A percentile compares a stretch with the other conserved stretches of the same genome.
phyloP scores from a whole-genome alignment of 2,113 vertebrate species.

The Otis tarda region DNA sequence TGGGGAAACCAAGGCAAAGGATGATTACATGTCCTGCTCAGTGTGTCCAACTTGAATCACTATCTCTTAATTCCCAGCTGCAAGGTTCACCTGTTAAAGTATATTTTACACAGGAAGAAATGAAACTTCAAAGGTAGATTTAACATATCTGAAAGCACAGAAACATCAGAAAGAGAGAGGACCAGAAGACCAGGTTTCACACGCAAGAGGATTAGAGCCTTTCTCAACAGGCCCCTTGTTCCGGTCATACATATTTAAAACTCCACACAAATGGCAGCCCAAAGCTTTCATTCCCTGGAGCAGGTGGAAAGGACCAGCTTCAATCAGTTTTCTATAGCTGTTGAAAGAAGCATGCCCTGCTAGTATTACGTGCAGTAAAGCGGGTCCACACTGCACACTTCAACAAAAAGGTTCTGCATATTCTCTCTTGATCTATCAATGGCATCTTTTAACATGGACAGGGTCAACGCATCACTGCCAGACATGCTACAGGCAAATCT shows the following conservation, averaged over 20 bases:
- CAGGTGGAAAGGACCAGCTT: neutral
- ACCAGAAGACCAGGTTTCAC: neutral
- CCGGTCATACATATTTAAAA: conserved; percentile 33
- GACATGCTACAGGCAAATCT: neutral
- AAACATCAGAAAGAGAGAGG: neutral
- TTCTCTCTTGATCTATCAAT: neutral
- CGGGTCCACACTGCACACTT: neutral
- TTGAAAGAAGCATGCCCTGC: neutral
- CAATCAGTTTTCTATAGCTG: neutral
- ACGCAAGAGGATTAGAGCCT: neutral
- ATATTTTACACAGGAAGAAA: neutral
- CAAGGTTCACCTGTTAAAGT: neutral
- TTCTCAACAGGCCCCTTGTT: neutral
- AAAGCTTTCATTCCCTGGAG: neutral
- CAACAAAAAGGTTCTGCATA: neutral
- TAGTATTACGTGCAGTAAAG: neutral
- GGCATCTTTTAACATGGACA: neutral
- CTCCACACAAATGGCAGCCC: neutral
- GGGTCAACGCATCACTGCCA: neutral
- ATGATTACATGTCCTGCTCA: neutral
- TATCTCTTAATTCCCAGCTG: neutral
- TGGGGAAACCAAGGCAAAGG: neutral
- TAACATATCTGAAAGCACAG: conserved; percentile 7
- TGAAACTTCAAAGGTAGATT: neutral
- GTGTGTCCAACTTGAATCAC: neutral